A percentile compares a stretch with the other conserved stretches of the same genome.
These are phyloP conservation scores for Panthera uncia DNA, from an alignment of 2,113 vertebrate species.

Conservation along the genomic window DNA sequence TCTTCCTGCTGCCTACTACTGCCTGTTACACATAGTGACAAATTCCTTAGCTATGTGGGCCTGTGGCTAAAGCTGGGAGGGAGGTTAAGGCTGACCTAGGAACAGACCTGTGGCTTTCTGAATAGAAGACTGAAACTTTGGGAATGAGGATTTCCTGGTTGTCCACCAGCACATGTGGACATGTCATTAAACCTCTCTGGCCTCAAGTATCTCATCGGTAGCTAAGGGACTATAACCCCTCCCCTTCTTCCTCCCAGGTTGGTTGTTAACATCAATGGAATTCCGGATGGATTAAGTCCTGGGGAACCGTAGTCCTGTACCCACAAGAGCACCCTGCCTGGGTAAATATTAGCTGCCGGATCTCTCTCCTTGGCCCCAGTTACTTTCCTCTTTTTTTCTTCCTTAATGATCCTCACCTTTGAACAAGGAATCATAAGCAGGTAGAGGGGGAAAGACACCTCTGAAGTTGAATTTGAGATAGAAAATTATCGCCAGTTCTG, in stretches of 20 bases:
- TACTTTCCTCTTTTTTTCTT: neutral
- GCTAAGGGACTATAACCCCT: neutral
- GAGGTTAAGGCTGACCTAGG: neutral
- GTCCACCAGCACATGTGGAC: neutral
- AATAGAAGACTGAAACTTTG: neutral
- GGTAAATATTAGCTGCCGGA: neutral
- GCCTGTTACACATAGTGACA: neutral
- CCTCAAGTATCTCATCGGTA: neutral
- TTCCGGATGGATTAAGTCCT: neutral
- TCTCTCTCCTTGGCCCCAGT: neutral
- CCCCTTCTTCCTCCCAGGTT: neutral
- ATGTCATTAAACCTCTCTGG: neutral
- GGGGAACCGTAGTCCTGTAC: neutral
- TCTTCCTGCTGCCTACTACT: neutral
- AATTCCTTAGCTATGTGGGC: neutral
- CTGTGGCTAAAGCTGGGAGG: neutral
- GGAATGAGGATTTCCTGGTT: neutral
- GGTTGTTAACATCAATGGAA: neutral
- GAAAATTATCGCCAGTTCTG: neutral
- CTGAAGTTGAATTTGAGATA: neutral
- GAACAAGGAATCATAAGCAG: neutral
- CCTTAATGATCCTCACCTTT: neutral
- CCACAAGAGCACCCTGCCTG: neutral
- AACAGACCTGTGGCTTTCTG: neutral
- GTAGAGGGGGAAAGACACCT: neutral